Percentiles rank a stretch among this genome's conserved stretches.
These are phyloP conservation scores for Falco novaeseelandiae DNA, from an alignment of 2,797 vertebrate genomes.

Conservation along the genomic window DNA sequence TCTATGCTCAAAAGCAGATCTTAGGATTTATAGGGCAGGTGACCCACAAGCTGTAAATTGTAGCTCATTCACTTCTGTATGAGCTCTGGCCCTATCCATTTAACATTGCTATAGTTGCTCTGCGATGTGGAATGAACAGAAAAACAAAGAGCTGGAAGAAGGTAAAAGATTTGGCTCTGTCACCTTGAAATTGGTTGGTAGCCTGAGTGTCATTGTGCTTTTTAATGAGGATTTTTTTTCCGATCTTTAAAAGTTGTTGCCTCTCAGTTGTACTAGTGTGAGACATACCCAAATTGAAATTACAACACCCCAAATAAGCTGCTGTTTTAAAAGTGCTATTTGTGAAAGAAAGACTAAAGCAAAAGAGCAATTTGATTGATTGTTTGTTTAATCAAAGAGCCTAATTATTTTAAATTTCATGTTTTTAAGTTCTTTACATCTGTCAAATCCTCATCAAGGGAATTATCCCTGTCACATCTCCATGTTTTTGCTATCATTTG, in stretches of 20 bases:
- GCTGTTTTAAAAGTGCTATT: neutral
- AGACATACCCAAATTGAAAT: neutral
- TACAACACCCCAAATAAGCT: neutral
- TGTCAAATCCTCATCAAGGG: conserved; percentile 53
- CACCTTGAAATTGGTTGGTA: neutral
- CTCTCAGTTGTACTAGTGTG: neutral
- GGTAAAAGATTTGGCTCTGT: conserved; percentile 6
- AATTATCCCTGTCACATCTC: conserved; percentile 49
- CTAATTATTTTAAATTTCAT: conserved; percentile 66
- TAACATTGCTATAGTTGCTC: neutral
- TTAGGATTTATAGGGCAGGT: neutral
- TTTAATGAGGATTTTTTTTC: conserved; percentile 13
- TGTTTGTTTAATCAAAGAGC: conserved; percentile 56
- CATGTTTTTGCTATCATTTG: conserved; percentile 35
- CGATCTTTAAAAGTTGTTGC: neutral
- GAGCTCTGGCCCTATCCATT: neutral
- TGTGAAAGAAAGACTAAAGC: conserved; percentile 5
- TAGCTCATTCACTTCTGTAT: neutral
- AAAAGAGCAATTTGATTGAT: conserved; percentile 60
- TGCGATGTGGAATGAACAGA: neutral
- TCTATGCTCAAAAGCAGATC: neutral
- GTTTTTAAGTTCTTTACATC: conserved; percentile 30
- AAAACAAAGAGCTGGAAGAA: conserved; percentile 12
- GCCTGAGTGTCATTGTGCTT: neutral
- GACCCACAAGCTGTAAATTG: neutral